phyloP scores from a whole-genome alignment of 92 coral and sea anemone species.

The Parazoanthus darwini region DNA sequence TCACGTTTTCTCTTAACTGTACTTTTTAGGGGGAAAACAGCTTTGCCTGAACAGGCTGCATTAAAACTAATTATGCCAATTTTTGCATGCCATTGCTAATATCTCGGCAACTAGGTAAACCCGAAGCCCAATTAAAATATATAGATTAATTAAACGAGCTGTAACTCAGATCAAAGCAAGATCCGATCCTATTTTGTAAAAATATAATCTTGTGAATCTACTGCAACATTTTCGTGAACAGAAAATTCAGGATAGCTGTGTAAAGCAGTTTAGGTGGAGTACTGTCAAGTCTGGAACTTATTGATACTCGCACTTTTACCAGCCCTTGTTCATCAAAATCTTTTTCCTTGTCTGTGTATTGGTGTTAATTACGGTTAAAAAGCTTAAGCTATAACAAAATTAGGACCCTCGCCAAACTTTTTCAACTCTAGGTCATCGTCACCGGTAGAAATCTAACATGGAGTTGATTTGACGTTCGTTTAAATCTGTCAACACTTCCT shows the following conservation, averaged over 20 bases:
- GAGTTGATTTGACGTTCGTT: too few relatives aligned
- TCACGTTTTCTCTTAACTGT: slow-evolving; percentile 30
- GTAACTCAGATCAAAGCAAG: neutral
- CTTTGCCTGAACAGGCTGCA: neutral
- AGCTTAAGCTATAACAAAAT: neutral
- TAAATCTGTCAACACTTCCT: too few relatives aligned
- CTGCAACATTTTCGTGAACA: neutral
- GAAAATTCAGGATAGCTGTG: neutral
- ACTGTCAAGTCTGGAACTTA: neutral
- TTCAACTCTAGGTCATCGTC: too few relatives aligned
- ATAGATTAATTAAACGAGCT: neutral
- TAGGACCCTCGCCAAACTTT: too few relatives aligned
- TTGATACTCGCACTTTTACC: neutral
- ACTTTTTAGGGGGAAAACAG: slow-evolving; percentile 18
- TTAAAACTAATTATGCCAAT: slow-evolving; percentile 29
- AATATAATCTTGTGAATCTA: neutral
- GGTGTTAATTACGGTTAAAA: neutral
- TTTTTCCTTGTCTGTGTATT: too few relatives aligned
- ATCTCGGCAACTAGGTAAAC: neutral
- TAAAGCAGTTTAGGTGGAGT: neutral
- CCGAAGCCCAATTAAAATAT: neutral
- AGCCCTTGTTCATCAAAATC: neutral
- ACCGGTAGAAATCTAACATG: too few relatives aligned
- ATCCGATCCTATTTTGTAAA: neutral
- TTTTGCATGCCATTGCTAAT: slow-evolving; percentile 2